A percentile compares a stretch with the other conserved stretches of the same genome.
Evolutionary conservation across 2,888 invertebrate species (phyloP).

Genomic region (Ophion costatus): DNA sequence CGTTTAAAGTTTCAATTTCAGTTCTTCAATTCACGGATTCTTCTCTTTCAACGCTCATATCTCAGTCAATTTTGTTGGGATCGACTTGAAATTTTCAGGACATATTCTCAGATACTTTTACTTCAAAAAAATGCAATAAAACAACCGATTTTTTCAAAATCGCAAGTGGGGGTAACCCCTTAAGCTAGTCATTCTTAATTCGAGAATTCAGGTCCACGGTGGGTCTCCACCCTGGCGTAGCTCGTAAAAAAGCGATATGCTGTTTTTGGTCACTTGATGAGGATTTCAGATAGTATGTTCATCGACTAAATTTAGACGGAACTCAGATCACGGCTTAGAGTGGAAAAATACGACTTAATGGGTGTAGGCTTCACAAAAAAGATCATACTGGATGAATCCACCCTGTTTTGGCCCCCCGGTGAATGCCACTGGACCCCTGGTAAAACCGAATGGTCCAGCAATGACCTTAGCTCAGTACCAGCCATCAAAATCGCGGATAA

Average conservation of each 20-base stretch:
- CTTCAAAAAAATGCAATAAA: too few species aligned
- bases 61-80: too few species aligned
- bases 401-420: background rate
- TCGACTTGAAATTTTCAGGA: too few species aligned
- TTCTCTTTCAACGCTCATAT: too few species aligned
- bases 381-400: background rate
- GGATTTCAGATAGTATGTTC: background rate
- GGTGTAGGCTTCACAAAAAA: background rate
- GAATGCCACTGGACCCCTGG: background rate
- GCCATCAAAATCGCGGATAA: constrained; percentile 5
- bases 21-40: too few species aligned
- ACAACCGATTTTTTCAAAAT: too few species aligned
- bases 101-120: too few species aligned
- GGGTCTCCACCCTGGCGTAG: background rate
- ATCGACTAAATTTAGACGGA: background rate
- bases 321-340: background rate
- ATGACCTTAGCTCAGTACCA: background rate
- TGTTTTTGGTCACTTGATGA: background rate
- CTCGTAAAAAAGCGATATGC: background rate
- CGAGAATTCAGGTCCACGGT: background rate
- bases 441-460: background rate
- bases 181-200: background rate
- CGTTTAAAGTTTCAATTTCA: too few species aligned
- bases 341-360: background rate
- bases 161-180: too few species aligned